Percentiles rank a stretch among this genome's conserved stretches.
phyloP scores from a whole-genome alignment of 2,888 invertebrate species.

The Caenorhabditis virilis region DNA sequence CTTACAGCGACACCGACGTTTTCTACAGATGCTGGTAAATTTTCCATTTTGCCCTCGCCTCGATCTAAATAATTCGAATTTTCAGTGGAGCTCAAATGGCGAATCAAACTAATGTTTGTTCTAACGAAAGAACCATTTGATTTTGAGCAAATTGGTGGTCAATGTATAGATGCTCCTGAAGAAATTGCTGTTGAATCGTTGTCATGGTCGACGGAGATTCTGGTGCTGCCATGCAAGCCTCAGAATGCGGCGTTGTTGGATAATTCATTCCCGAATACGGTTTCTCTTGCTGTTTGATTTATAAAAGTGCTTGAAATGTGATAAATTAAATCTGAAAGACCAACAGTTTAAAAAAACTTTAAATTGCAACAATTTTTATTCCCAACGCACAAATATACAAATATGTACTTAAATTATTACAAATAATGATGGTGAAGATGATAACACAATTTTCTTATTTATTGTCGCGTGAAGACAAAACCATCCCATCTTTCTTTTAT shows the following conservation, averaged over 20 bases:
- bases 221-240: slow-evolving; percentile 88
- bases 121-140: slow-evolving; percentile 59
- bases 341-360: too few relatives aligned
- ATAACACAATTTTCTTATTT: too few relatives aligned
- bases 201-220: slow-evolving; percentile 96
- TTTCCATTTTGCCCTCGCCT: neutral
- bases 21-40: slow-evolving; percentile 83
- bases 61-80: too few relatives aligned
- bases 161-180: slow-evolving; percentile 17
- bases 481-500: too few relatives aligned
- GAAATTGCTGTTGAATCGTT: slow-evolving; percentile 83
- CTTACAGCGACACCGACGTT: slow-evolving; percentile 94
- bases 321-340: too few relatives aligned
- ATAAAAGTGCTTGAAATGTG: too few relatives aligned
- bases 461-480: too few relatives aligned
- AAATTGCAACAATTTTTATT: too few relatives aligned
- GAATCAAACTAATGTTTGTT: slow-evolving; percentile 94
- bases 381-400: too few relatives aligned
- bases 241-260: slow-evolving; percentile 48
- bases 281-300: slow-evolving; percentile 15
- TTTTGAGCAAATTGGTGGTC: neutral
- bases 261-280: slow-evolving; percentile 24
- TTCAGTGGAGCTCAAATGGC: slow-evolving; percentile 82
- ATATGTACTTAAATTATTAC: too few relatives aligned
- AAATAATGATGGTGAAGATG: too few relatives aligned